Conservation (phyloP, 2,113 vertebrate species). For the Indicator indicator region DNA sequence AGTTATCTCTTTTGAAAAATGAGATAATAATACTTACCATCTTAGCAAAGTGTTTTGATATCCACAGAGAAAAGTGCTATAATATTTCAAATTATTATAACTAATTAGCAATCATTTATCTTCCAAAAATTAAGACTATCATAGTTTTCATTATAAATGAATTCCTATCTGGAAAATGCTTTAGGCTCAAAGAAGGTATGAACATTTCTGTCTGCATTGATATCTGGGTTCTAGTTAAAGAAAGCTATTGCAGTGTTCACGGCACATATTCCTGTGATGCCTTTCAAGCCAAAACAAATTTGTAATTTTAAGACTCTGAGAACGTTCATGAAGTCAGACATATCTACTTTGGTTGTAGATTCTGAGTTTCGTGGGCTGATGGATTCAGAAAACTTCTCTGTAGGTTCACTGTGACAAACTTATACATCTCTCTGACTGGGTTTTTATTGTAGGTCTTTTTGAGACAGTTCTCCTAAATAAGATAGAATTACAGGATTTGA, state of each 20-base stretch:
- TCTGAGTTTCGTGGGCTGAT: background rate
- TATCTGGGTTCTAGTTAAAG: background rate
- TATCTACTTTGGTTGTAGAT: background rate
- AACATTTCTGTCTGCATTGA: background rate
- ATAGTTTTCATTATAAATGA: conserved; percentile 61
- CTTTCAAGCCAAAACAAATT: background rate
- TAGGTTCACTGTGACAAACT: background rate
- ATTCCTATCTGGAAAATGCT: conserved; percentile 50
- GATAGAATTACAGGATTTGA: background rate
- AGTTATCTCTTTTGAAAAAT: conserved; percentile 46
- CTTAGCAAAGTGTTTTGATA: conserved; percentile 47
- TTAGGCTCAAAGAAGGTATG: conserved; percentile 20
- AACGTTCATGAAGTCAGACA: background rate
- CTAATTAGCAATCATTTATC: conserved; percentile 62
- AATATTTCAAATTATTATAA: conserved; percentile 52
- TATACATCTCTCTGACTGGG: background rate
- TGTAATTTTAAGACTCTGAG: background rate
- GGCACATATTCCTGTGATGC: background rate
- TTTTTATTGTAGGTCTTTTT: background rate
- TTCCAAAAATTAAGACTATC: conserved; percentile 42
- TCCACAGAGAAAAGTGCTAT: conserved; percentile 45
- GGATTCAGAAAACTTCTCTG: background rate
- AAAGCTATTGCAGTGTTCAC: background rate
- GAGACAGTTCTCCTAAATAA: background rate
- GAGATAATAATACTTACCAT: conserved; percentile 54